Evolutionary conservation across 1,140 invertebrate species (phyloP), one percentile per base, ranked within the genome.

Genomic region (Drosophila leontia): DNA sequence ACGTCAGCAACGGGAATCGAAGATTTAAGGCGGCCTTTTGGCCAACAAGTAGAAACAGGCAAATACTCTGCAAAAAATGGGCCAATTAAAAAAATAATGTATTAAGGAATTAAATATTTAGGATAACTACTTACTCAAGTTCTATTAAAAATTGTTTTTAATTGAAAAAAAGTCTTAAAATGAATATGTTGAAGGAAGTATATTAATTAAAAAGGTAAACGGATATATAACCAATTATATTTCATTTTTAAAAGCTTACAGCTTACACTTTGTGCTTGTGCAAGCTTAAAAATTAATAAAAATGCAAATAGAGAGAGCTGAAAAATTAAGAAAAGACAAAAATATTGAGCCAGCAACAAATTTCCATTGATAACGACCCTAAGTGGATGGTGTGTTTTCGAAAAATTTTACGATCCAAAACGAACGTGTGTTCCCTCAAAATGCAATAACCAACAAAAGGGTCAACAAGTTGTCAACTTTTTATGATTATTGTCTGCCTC

Each of bases 391-490:
- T 65, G 15, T 62, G 57, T 55, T 64, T 60, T 42, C 29, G 11
- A 53, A 42, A 57, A 57, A 63, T 55, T 69, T 75, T 69, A 75
- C 34, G 47, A 68, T 42, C 48, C 34, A 63, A 80, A 80, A 37
- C 58, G 63, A 62, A 65, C 62, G 69, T 80, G 77, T 62, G 77
- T 62, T 75, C 60, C 35, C 58, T 12, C 57, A 75, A 80, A 63
- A 63, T 55, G 59, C 47, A 45, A 44, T 61, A 44, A 35, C n/a
- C 19, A 44, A 63, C 42, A 57, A 80, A 71, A 47, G 78, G 78
- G 71, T 71, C 79, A 71, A 76, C 60, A 80, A 75, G 72, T 75
- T 75, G 72, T 75, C 72, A 75, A 75, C 72, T 45, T 71, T 72
- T 75, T 72, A 61, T 75, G 55, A 59, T 51, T 75, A 44, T 60